Evolutionary conservation across 2,888 invertebrate genomes (phyloP).

Genomic region (Chorisops tibialis): DNA sequence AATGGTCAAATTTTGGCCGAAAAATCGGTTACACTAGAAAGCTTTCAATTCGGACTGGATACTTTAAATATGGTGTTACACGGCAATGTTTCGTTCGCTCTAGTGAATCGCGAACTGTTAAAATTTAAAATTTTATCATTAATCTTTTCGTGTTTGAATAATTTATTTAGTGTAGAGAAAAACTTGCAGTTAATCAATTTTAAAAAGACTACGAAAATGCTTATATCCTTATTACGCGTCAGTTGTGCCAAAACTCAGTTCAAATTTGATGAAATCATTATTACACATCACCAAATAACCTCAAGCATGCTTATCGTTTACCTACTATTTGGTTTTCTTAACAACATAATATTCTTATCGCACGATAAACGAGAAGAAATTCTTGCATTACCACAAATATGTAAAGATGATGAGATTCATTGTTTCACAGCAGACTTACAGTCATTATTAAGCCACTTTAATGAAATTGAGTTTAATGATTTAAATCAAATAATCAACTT

Average conservation of each 20-base stretch:
- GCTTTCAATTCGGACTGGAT: conserved; percentile 47
- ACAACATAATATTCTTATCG: conserved; percentile 41
- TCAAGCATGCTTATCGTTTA: conserved; percentile 39
- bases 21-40: conserved; percentile 42
- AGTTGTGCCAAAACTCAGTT: not conserved
- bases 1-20: conserved; percentile 39
- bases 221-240: not conserved
- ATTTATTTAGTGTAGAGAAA: conserved; percentile 12
- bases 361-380: conserved; percentile 10
- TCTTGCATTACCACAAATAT: not conserved
- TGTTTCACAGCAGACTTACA: not conserved
- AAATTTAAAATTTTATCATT: conserved; percentile 11
- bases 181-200: not conserved
- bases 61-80: conserved; percentile 39
- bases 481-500: conserved; percentile 19
- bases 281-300: conserved; percentile 27
- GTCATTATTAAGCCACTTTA: not conserved
- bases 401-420: not conserved
- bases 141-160: conserved; percentile 3
- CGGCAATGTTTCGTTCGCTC: conserved; percentile 32
- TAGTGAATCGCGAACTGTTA: conserved; percentile 36
- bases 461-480: not conserved
- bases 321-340: conserved; percentile 45
- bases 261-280: conserved; percentile 19
- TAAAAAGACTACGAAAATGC: not conserved